Evolutionary conservation across 2,888 invertebrate species (phyloP), one percentile per base, ranked within the genome.

Genomic region (Macropis europaea): DNA sequence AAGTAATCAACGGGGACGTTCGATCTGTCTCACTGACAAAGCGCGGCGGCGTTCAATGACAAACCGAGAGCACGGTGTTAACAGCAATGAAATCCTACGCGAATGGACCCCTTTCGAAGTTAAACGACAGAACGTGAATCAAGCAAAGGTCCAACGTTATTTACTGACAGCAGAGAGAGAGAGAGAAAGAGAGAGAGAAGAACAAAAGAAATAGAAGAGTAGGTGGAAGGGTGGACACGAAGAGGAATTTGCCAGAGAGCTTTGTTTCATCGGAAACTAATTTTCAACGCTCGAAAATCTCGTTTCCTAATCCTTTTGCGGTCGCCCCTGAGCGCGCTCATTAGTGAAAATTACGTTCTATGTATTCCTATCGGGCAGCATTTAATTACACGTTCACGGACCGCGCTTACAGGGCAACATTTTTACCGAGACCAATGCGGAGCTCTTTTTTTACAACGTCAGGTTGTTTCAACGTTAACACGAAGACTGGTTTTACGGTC

Each of bases 1-100:
- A 77, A 76, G 70, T 73, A 72, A 80, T 80, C 80, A 66, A 45
- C 61, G 48, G 34, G 57, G 69, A 72, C 71, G 56, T 73, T 71
- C 77, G 76, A 80, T 73, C 78, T 66, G 71, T 78, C 80, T 71
- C 72, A 32, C 57, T 59, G 53, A 64, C 56, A 54, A 60, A 66
- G 45, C 59, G 56, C 54, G 19, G 42, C 59, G 64, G n/a, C n/a
- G n/a, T n/a, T 64, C 75, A 76, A 53, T 57, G 75, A 62, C 56
- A 64, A 76, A 69, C 73, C 48, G 22, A 60, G 64, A 40, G 54
- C 67, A 69, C 53, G 47, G 61, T 67, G 70, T 70, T 77, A 78
- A 73, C 79, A 54, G 52, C 74, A 52, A 54, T 68, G 76, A 73
- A 73, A 75, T 68, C 47, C 59, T 68, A 30, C 70, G 36, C 59